Base-by-base conservation (phyloP, 2,888 invertebrate species). In the Drosophila incognita region DNA sequence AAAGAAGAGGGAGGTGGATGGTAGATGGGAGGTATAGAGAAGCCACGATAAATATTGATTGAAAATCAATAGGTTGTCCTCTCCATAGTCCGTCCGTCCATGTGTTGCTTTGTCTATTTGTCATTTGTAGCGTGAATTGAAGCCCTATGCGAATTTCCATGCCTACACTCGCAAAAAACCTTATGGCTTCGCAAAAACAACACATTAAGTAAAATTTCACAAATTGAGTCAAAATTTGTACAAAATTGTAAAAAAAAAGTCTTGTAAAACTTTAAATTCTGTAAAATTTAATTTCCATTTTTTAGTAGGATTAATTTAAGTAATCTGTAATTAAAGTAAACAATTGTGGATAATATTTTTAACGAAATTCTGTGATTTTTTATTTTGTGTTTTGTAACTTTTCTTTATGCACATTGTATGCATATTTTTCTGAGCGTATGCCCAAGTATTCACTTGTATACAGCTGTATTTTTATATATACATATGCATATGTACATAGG, bases 51-150 rank as follows among this genome's bases (percentile, higher is more conserved):
- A 82, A 78, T 86, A 86, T 86, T 87, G 85, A 86, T 86, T 86
- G 88, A 89, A 86, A 86, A 86, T 86, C 85, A 87, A 86, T 86
- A 86, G 86, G 70, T 72, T 78, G 65, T 66, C 65, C 80, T 75
- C 75, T 67, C 49, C 18, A 8, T 24, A 21, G 35, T 53, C 29
- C 8, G 33, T 53, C 57, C 27, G 57, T 57, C 56, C 18, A 38
- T 56, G 35, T 54, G 54, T 27, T 35, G 21, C 21, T 33, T 38
- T 31, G 60, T 54, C 77, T 57, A 48, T 61, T 57, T 68, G 67
- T 76, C 81, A 71, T 72, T 81, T 59, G 49, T 65, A 72, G 78
- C 71, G 56, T 77, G 51, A 48, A 59, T 58, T 64, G 79, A 79
- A 79, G 79, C 79, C 79, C 77, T 79, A 81, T 76, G 77, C 64